Evolutionary conservation across 2,888 invertebrate genomes (phyloP).

Genomic region (Maniola hyperantus): DNA sequence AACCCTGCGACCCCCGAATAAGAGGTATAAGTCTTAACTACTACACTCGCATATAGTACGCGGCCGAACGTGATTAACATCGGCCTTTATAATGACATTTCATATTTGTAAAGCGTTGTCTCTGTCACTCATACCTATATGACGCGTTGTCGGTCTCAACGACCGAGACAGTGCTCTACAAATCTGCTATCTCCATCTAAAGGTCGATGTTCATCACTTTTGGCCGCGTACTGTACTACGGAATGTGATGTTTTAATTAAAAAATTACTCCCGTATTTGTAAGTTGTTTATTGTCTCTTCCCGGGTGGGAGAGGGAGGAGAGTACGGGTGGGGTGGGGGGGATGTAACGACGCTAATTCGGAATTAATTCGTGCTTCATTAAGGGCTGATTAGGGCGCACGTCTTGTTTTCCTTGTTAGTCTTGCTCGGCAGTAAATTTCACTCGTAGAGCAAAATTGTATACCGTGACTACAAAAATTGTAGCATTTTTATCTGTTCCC

Average conservation of each 20-base stretch:
- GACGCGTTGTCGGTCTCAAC: no score
- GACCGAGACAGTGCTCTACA: no score
- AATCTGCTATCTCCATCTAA: no score
- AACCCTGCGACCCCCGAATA: no score
- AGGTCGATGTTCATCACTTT: no score
- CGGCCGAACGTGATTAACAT: no score
- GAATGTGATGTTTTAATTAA: conserved; percentile 29
- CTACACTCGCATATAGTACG: no score
- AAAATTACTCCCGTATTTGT: conserved; percentile 39
- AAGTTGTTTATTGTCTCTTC: conserved; percentile 66
- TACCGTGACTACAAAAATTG: not conserved
- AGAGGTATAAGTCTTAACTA: no score
- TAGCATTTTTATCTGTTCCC: not conserved
- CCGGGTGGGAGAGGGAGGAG: conserved; percentile 40
- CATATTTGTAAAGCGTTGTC: no score
- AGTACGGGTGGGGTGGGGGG: conserved; percentile 35
- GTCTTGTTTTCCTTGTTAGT: conserved; percentile 53
- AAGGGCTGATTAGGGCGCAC: conserved; percentile 64
- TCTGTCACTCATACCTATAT: no score
- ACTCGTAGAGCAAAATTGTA: not conserved
- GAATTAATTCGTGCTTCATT: conserved; percentile 78
- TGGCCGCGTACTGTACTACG: no score
- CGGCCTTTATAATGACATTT: no score
- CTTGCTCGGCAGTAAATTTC: conserved; percentile 10
- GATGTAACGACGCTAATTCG: conserved; percentile 65